Evolutionary conservation across 2,888 invertebrate genomes (phyloP).

Genomic region (Crossocerus cetratus): DNA sequence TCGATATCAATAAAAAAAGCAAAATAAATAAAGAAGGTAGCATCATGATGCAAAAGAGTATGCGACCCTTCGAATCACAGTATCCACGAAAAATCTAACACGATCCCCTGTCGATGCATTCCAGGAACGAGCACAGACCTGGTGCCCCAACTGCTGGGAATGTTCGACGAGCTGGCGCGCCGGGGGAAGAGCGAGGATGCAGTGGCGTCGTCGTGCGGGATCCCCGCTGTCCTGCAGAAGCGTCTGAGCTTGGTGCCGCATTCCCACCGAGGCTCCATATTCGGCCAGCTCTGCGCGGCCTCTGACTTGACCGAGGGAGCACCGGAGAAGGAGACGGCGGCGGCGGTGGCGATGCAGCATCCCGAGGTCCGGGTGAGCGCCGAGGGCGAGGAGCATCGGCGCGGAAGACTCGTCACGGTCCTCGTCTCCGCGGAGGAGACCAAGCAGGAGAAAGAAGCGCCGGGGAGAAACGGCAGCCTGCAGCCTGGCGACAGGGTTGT

Average conservation of each 20-base stretch:
- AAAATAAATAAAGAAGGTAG: no score
- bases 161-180: conserved; percentile 87
- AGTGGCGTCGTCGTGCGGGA: conserved; percentile 61
- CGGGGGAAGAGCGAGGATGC: conserved; percentile 66
- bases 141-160: conserved; percentile 90
- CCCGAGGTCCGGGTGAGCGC: not conserved
- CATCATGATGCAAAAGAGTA: no score
- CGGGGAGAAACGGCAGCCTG: conserved; percentile 2
- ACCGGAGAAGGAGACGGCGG: conserved; percentile 18
- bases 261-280: conserved; percentile 68
- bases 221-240: conserved; percentile 69
- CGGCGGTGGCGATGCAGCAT: conserved; percentile 14
- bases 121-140: conserved; percentile 90
- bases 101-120: conserved; percentile 65
- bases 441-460: conserved; percentile 19
- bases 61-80: no score
- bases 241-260: conserved; percentile 69
- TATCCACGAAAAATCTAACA: not conserved
- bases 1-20: no score
- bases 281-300: conserved; percentile 59
- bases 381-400: conserved; percentile 13
- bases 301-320: conserved; percentile 26
- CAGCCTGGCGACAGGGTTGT: conserved; percentile 6
- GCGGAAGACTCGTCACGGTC: not conserved
- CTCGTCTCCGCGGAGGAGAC: not conserved